Evolutionary conservation across 2,888 invertebrate species (phyloP).

Genomic region (Drosophila aldrichi): DNA sequence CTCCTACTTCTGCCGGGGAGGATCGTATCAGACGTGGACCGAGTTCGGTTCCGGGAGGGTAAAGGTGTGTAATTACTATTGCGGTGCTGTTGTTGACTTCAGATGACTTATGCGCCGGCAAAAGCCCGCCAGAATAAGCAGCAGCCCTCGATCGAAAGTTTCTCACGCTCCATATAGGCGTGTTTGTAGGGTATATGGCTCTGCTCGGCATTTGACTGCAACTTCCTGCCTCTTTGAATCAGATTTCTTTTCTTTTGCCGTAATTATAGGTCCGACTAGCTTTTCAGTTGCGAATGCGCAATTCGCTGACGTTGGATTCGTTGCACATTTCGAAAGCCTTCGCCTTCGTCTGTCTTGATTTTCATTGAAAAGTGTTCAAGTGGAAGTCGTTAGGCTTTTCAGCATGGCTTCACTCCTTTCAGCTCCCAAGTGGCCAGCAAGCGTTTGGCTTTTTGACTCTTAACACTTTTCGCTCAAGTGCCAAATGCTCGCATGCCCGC

Average conservation of each 20-base stretch:
- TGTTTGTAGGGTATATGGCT: conserved; percentile 26
- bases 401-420: conserved; percentile 48
- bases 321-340: conserved; percentile 67
- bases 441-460: conserved; percentile 50
- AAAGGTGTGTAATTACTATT: conserved; percentile 73
- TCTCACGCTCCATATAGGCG: conserved; percentile 59
- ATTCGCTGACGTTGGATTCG: conserved; percentile 48
- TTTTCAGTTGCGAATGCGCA: conserved; percentile 73
- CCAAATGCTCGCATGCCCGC: conserved; percentile 26
- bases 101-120: conserved; percentile 38
- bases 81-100: conserved; percentile 69
- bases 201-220: conserved; percentile 50
- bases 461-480: conserved; percentile 70
- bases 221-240: conserved; percentile 55
- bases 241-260: conserved; percentile 6
- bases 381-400: conserved; percentile 80
- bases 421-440: conserved; percentile 57
- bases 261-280: conserved; percentile 61
- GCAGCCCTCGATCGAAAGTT: conserved; percentile 52
- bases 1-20: conserved; percentile 53
- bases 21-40: conserved; percentile 4
- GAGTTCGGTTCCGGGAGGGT: too few relatives aligned
- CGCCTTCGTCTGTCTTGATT: conserved; percentile 33
- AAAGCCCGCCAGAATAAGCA: conserved; percentile 73
- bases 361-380: conserved; percentile 81